Evolutionary conservation across 2,888 invertebrate species (phyloP).

Genomic region (Lomographa bimaculata): DNA sequence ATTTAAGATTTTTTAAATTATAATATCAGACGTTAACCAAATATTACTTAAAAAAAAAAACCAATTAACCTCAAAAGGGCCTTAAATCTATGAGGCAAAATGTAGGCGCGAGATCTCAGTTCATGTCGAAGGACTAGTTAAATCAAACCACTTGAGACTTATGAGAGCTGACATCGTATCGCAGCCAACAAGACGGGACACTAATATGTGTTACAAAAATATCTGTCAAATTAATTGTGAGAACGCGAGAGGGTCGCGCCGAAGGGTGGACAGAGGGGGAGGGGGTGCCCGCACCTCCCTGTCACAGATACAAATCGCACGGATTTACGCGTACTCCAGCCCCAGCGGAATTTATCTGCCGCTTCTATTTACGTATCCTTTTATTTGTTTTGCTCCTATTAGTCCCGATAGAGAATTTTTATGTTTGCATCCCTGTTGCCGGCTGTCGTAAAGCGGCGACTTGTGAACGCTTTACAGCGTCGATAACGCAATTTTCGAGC

Average conservation of each 20-base stretch:
- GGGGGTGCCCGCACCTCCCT: slow-evolving; percentile 61
- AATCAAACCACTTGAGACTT: no score
- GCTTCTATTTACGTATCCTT: slow-evolving; percentile 83
- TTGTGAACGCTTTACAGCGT: slow-evolving; percentile 76
- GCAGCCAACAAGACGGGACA: slow-evolving; percentile 33
- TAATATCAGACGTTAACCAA: no score
- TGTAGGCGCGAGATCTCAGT: no score
- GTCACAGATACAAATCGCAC: slow-evolving; percentile 84
- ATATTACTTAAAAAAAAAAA: no score
- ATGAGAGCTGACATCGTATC: no score
- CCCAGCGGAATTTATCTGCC: slow-evolving; percentile 81
- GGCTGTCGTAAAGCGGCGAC: slow-evolving; percentile 80
- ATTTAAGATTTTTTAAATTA: no score
- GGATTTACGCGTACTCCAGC: slow-evolving; percentile 82
- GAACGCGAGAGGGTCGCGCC: slow-evolving; percentile 38
- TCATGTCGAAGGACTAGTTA: no score
- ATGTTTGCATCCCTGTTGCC: slow-evolving; percentile 77
- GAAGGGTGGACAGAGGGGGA: slow-evolving; percentile 2
- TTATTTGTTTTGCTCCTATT: slow-evolving; percentile 83
- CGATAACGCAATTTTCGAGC: slow-evolving; percentile 76
- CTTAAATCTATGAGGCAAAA: no score
- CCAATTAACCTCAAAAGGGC: no score
- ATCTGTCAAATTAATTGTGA: slow-evolving; percentile 75
- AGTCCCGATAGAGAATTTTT: slow-evolving; percentile 83
- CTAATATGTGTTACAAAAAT: slow-evolving; percentile 49